These are phyloP conservation scores for Myathropa florea DNA, from an alignment of 2,888 invertebrate genomes.

Conservation along the genomic window DNA sequence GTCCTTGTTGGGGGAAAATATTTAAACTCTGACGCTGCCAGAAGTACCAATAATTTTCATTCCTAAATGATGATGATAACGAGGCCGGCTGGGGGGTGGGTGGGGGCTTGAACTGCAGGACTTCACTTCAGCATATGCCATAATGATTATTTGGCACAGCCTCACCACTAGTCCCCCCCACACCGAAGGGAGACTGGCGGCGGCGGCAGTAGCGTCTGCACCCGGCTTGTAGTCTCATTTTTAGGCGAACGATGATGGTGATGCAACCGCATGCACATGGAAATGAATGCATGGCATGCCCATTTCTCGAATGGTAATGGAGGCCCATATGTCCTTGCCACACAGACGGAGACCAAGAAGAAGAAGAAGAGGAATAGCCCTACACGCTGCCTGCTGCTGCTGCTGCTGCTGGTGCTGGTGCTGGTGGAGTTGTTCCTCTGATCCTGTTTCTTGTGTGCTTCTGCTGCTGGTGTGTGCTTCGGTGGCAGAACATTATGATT, in stretches of 20 bases:
- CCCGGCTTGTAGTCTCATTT: conserved; percentile 27
- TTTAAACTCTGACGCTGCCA: conserved; percentile 59
- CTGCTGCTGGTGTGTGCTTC: conserved; percentile 24
- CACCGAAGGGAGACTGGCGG: not conserved
- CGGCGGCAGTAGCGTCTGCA: conserved; percentile 7
- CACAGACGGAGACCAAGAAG: conserved; percentile 10
- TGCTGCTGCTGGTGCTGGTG: not conserved
- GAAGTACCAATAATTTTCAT: conserved; percentile 64
- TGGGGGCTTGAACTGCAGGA: conserved; percentile 20
- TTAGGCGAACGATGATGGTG: conserved; percentile 58
- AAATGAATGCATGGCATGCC: conserved; percentile 61
- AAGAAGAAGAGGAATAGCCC: conserved; percentile 43
- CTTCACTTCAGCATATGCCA: conserved; percentile 59
- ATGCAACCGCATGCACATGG: conserved; percentile 68
- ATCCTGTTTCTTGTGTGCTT: too few relatives aligned
- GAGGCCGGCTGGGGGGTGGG: conserved; percentile 20
- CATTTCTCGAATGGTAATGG: conserved; percentile 64
- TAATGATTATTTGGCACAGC: conserved; percentile 69
- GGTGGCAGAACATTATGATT: conserved; percentile 58
- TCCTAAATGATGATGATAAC: conserved; percentile 73
- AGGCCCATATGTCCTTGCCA: conserved; percentile 68
- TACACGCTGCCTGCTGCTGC: not conserved
- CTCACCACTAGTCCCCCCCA: not conserved
- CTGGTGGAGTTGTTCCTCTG: not conserved
- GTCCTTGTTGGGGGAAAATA: conserved; percentile 24